phyloP scores from a whole-genome alignment of 2,113 vertebrate species.

The Bungarus multicinctus region DNA sequence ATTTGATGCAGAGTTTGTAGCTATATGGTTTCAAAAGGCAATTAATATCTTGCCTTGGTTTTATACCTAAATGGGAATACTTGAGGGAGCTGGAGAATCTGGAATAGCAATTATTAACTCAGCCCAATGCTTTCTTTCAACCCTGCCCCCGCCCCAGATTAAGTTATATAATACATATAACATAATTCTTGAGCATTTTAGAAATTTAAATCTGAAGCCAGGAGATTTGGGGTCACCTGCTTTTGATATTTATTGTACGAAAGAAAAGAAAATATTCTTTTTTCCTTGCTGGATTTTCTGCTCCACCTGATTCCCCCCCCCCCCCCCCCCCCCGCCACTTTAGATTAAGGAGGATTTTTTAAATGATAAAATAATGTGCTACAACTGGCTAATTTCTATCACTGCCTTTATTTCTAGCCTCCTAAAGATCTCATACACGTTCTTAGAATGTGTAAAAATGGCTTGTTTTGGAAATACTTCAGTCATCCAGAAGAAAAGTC shows the following conservation, averaged over 20 bases:
- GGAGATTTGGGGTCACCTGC: not conserved
- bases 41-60: not conserved
- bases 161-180: not conserved
- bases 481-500: not conserved
- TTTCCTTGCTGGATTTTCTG: not conserved
- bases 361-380: not conserved
- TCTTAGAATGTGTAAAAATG: not conserved
- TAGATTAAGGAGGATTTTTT: not conserved
- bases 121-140: not conserved
- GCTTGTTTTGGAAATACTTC: not conserved
- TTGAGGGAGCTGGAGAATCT: not conserved
- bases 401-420: not conserved
- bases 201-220: not conserved
- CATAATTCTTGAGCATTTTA: not conserved
- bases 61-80: not conserved
- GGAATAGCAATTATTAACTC: not conserved
- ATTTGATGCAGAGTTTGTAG: not conserved
- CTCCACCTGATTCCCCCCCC: not conserved
- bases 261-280: not conserved
- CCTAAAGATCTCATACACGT: not conserved
- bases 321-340: accelerated
- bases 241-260: not conserved
- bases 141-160: not conserved
- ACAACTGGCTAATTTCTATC: not conserved
- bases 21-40: not conserved